These are phyloP conservation scores for Philaenus spumarius DNA, from an alignment of 1,140 invertebrate genomes.

Conservation along the genomic window DNA sequence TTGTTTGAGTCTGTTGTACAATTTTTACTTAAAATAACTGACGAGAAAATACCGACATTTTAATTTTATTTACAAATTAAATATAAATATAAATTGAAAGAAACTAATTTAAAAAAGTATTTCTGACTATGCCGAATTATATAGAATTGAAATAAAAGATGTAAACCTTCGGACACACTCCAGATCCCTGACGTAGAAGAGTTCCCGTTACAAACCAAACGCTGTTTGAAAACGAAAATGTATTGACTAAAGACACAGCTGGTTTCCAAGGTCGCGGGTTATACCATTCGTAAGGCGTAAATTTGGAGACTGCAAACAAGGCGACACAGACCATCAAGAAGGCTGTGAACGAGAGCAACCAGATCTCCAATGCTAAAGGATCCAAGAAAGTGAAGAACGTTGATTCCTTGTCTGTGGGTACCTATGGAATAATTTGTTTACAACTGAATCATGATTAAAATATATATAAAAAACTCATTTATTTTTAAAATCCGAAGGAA, in stretches of 20 bases:
- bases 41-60: too few relatives aligned
- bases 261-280: conserved; percentile 45
- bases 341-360: conserved; percentile 48
- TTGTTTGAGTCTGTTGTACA: too few relatives aligned
- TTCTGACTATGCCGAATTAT: too few relatives aligned
- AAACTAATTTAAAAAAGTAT: too few relatives aligned
- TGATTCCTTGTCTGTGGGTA: conserved; percentile 46
- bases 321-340: conserved; percentile 51
- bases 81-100: too few relatives aligned
- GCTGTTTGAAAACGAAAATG: conserved; percentile 52
- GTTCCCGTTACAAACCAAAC: conserved; percentile 60
- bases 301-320: conserved; percentile 51
- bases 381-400: conserved; percentile 54
- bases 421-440: conserved; percentile 32
- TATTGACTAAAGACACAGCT: conserved; percentile 41
- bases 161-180: conserved; percentile 43
- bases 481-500: too few relatives aligned
- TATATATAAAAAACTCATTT: too few relatives aligned
- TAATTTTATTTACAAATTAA: too few relatives aligned
- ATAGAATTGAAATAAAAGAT: too few relatives aligned
- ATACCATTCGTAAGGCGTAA: conserved; percentile 50
- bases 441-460: too few relatives aligned
- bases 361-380: conserved; percentile 52
- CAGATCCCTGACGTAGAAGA: conserved; percentile 50
- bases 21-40: too few relatives aligned